Evolutionary conservation across 1,140 invertebrate species (phyloP), one percentile per base, ranked within the genome.

Genomic region (Leptinotarsa texana): DNA sequence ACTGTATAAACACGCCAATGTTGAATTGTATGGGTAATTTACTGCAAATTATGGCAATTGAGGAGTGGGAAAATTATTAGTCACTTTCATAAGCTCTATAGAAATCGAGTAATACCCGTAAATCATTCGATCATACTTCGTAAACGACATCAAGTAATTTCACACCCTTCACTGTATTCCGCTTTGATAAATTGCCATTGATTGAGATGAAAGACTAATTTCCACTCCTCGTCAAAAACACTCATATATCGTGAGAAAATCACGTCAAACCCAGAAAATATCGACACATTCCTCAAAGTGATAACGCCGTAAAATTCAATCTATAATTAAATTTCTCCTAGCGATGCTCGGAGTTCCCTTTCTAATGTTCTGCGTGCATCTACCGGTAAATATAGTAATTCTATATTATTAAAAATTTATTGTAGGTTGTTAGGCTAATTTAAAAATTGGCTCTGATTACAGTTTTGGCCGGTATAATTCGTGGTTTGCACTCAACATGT

Each of bases 401-500:
- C n/a, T 68, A 68, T 27, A 47, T 68, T 47, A 68, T 68, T 68
- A 68, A 47, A 47, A 42, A 17, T 13, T 42, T 68, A 68, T 68
- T 42, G 33, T 68, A 18, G 24, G 66, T 47, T 47, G 33, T 68
- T 47, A 47, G n/a, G 24, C 66, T 68, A 68, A 68, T 68, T 68
- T 68, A 68, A 68, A 68, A 68, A 68, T 68, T 68, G 66, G 24
- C 42, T 33, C 42, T 68, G 66, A 68, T 68, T 68, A 68, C 66
- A 68, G 66, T 68, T 42, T 68, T 13, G 33, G 66, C 18, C 42
- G n/a, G n/a, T n/a, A 42, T 47, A 68, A 68, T 68, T 68, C 18
- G 66, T 42, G 42, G 66, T 42, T 68, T 42, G n/a, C 66, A 47
- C 66, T 68, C 18, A 68, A 42, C 66, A 68, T 68, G 66, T 68